Base-by-base conservation (phyloP, 2,888 invertebrate genomes). In the Hipparchia sbordonii region DNA sequence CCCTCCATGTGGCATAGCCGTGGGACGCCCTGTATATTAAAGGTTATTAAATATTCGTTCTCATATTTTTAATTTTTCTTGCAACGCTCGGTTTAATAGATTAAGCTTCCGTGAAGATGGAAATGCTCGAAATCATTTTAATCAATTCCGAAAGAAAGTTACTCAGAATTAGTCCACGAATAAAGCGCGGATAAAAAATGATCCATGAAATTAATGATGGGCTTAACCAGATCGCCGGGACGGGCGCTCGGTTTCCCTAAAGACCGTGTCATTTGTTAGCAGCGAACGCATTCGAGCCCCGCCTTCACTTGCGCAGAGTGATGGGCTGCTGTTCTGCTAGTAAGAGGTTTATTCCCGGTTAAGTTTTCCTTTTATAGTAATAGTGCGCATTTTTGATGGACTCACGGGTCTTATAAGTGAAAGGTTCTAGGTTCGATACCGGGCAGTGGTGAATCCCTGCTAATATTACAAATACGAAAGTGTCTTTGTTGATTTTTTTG, bases 151-250 rank as follows among this genome's bases (percentile, higher is more conserved):
- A 61, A n/a, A 39, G 33, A 48, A 61, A 57, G 56, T 67, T 13
- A 5, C 65, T 65, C 65, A 10, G 56, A 62, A 72, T 72, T 62
- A 67, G 67, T 54, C 68, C 67, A 67, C 23, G 62, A 51, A 71
- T 70, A 72, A 67, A 67, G 74, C 71, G 72, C 59, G 65, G 74
- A 76, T 77, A 77, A 78, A 77, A 77, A 75, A 77, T 74, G 74
- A 71, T 73, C 67, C 72, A 61, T 76, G 72, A 79, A 80, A 84
- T 80, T 80, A 87, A 89, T 89, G 87, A 86, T 86, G 77, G 83
- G 78, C 79, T 77, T 80, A 82, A 81, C 76, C 79, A 78, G 79
- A 78, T 74, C 56, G 68, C 71, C 71, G 65, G 56, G 74, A 73
- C 74, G 72, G 76, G 74, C 78, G 73, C 73, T 74, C 73, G 73